Evolutionary conservation across 2,113 vertebrate genomes (phyloP).

Genomic region (Malurus alboscapulatus): DNA sequence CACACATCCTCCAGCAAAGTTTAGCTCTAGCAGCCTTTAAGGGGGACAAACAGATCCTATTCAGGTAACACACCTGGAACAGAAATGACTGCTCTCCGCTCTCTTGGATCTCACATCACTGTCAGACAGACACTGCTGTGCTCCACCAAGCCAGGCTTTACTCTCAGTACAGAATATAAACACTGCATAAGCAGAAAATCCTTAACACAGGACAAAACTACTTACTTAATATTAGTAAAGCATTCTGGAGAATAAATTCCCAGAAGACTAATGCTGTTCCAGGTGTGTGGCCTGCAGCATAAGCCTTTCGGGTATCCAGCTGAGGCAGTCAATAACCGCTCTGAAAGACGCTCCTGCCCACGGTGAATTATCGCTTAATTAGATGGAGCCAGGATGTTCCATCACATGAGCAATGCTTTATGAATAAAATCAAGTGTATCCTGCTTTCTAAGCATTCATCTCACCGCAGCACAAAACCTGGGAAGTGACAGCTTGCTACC

Average conservation of each 20-base stretch:
- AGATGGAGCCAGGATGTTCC: neutral
- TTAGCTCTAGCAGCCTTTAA: neutral
- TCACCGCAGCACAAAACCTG: neutral
- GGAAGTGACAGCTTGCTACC: conserved; percentile 26
- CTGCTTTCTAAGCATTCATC: conserved; percentile 33
- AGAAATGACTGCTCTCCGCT: neutral
- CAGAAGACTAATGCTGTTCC: neutral
- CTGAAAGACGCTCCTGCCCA: neutral
- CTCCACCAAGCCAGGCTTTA: neutral
- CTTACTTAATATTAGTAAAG: neutral
- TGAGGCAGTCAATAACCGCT: conserved; percentile 1
- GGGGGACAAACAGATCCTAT: neutral
- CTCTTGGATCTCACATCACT: neutral
- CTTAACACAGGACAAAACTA: neutral
- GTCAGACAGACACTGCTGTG: neutral
- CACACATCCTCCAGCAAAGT: neutral
- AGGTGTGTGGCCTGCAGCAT: neutral
- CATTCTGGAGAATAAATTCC: neutral
- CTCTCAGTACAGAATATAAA: neutral
- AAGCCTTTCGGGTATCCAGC: neutral
- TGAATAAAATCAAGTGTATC: conserved; percentile 27
- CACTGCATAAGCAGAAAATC: neutral
- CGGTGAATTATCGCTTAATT: conserved; percentile 46
- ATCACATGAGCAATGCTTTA: conserved; percentile 6
- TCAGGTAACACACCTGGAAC: neutral